Evolutionary conservation across 2,888 invertebrate genomes (phyloP), one percentile per base, ranked within the genome.

Genomic region (Drosophila yooni): DNA sequence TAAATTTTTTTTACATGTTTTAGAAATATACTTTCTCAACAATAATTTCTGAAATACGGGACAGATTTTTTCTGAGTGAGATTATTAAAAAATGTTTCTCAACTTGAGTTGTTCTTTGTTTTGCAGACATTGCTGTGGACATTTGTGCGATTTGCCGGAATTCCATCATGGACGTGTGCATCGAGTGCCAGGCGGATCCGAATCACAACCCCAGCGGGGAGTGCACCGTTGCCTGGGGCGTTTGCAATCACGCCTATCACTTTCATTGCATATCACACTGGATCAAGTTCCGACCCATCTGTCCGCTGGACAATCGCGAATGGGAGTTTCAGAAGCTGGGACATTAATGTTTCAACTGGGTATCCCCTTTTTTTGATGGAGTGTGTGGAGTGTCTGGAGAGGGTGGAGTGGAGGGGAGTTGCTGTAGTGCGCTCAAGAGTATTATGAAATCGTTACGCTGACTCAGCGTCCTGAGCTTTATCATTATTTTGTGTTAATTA

Each of bases 301-400:
- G 99, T 93, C 99, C 99, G 6, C 94, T 99, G 88, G 99, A 99
- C 94, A 99, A 99, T 94, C 96, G 99, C 94, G 99, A 99, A 94
- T 99, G 99, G 99, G 99, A 99, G 93, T 99, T 99, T 94, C 99
- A 99, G 93, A 99, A 99, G 96, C 99, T 95, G 94, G 96, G 95
- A 21, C 92, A 89, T 25, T 91, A 89, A 73, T 31, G 21, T 11
- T 11, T 36, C 27, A 7, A 10, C 33, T 18, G 1, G 10, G 21
- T 7, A n/a, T 4, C 8, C 15, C 25, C 25, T 8, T 2, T 15
- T 8, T 8, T 15, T 46, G 15, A 15, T 8, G 2, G 15, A 15
- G 7, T 25, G 33, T 33, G 1, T 8, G 4, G 11, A 3, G 7
- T 25, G 33, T 33, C 10, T 8, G 4, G 11, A 3, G 8, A 15